phyloP scores from a whole-genome alignment of 2,888 invertebrate species.

The Antitype chi region DNA sequence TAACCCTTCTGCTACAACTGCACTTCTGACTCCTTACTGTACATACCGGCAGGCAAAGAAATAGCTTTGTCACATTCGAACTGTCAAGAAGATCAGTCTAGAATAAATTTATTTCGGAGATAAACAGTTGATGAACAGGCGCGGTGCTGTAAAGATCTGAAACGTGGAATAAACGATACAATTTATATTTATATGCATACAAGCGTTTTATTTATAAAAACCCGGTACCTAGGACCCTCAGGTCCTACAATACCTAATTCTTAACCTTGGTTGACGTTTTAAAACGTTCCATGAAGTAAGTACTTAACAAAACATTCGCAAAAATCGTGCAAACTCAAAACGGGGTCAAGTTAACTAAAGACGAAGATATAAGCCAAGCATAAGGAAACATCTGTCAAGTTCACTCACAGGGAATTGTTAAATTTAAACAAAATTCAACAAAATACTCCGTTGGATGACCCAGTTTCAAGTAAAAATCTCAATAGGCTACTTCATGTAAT shows the following conservation, averaged over 20 bases:
- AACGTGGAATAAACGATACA: too few relatives aligned
- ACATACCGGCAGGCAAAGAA: too few relatives aligned
- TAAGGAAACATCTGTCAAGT: conserved; percentile 49
- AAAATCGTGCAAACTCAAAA: conserved; percentile 30
- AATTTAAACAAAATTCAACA: conserved; percentile 17
- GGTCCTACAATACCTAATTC: background rate
- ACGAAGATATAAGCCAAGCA: conserved; percentile 18
- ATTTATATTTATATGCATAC: too few relatives aligned
- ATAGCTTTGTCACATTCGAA: too few relatives aligned
- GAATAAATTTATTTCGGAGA: too few relatives aligned
- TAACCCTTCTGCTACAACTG: too few relatives aligned
- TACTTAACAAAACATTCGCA: conserved; percentile 7
- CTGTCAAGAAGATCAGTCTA: too few relatives aligned
- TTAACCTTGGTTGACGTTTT: background rate
- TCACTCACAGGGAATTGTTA: conserved; percentile 14
- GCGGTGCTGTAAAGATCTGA: too few relatives aligned
- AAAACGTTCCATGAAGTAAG: background rate
- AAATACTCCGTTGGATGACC: conserved; percentile 29
- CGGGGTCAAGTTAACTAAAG: conserved; percentile 51
- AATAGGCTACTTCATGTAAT: conserved; percentile 28
- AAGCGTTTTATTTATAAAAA: too few relatives aligned
- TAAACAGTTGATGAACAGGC: too few relatives aligned
- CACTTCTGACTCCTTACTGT: too few relatives aligned
- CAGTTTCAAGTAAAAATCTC: conserved; percentile 40
- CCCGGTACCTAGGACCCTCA: too few relatives aligned